Conservation (phyloP, 2,797 vertebrate species). For the Ctenosaura bakeri region DNA sequence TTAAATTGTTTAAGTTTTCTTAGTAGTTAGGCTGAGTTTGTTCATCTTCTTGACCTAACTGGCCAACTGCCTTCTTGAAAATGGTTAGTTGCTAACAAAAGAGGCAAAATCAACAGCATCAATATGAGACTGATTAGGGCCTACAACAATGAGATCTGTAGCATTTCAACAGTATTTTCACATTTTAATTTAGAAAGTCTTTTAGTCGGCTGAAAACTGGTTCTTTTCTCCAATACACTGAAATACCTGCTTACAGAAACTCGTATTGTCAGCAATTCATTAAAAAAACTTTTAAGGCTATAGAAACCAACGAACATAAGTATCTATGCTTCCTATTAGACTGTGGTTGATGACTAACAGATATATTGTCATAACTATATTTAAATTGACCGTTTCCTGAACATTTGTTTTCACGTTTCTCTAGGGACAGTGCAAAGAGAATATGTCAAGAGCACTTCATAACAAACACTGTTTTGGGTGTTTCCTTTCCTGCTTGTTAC, state of each 20-base stretch:
- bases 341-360: background rate
- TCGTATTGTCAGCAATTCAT: background rate
- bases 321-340: background rate
- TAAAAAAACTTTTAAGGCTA: background rate
- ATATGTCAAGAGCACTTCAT: background rate
- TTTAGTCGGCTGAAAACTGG: background rate
- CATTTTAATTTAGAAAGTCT: background rate
- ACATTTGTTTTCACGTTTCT: background rate
- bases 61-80: background rate
- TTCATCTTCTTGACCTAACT: background rate
- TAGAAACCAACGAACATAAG: background rate
- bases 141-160: background rate
- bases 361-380: background rate
- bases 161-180: background rate
- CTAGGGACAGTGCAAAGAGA: background rate
- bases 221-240: background rate
- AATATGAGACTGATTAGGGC: background rate
- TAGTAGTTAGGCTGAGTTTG: background rate
- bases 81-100: background rate
- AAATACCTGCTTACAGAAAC: constrained; percentile 8
- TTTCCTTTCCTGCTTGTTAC: background rate
- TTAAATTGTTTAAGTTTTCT: background rate
- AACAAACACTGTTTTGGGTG: background rate
- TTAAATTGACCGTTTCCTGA: background rate
- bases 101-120: background rate